A percentile compares a stretch with the other conserved stretches of the same genome.
Evolutionary conservation across 2,888 invertebrate species (phyloP).

Genomic region (Hartigia nigra): DNA sequence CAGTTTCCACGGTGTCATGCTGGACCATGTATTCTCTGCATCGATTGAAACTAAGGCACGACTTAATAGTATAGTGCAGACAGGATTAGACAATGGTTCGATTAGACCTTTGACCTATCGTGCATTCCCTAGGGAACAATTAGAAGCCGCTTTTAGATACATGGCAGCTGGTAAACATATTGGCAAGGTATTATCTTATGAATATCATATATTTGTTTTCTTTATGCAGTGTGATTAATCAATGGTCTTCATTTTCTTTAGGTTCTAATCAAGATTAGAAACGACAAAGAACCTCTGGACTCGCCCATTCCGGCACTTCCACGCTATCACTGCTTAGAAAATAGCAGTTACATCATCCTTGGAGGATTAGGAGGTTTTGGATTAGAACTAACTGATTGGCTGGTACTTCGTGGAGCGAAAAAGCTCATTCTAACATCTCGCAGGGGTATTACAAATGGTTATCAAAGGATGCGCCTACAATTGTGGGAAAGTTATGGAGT

Average conservation of each 20-base stretch:
- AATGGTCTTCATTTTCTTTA: conserved; percentile 18
- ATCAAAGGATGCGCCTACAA: conserved; percentile 78
- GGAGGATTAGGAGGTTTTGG: conserved; percentile 90
- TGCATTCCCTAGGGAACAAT: conserved; percentile 73
- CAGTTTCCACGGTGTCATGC: conserved; percentile 81
- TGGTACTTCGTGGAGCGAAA: conserved; percentile 83
- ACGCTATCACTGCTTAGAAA: conserved; percentile 67
- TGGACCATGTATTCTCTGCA: conserved; percentile 75
- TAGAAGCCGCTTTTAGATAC: conserved; percentile 79
- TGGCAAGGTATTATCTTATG: conserved; percentile 73
- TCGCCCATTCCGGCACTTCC: conserved; percentile 64
- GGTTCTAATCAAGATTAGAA: conserved; percentile 52
- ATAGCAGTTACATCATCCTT: conserved; percentile 72
- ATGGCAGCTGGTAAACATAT: conserved; percentile 81
- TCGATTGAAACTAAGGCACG: conserved; percentile 68
- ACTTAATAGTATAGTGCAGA: conserved; percentile 70
- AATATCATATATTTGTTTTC: conserved; percentile 9
- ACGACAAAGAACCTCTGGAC: conserved; percentile 38
- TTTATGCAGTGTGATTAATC: background rate
- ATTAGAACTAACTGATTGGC: conserved; percentile 77
- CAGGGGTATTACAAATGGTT: conserved; percentile 82
- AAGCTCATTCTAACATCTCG: conserved; percentile 85
- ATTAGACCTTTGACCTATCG: conserved; percentile 77
- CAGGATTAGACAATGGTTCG: conserved; percentile 75
- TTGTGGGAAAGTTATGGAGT: conserved; percentile 80